phyloP scores from a whole-genome alignment of 2,113 vertebrate genomes.

The chimpanzee (Pan troglodytes) region DNA sequence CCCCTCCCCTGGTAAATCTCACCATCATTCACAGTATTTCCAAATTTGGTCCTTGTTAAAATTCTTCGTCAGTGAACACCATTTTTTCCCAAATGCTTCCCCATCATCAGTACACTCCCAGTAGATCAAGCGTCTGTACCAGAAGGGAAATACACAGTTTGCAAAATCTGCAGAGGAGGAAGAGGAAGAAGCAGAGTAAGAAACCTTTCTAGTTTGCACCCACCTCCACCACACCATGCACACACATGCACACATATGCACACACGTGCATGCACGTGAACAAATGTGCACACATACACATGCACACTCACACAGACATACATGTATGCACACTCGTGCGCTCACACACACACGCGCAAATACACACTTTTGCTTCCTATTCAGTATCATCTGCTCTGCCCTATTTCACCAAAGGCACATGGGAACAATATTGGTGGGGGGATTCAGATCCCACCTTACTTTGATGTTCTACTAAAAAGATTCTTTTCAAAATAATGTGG shows the following conservation, averaged over 20 bases:
- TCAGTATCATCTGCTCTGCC: not conserved
- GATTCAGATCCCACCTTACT: not conserved
- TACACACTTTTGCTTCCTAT: not conserved
- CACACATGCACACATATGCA: not conserved
- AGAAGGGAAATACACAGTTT: conserved; percentile 63
- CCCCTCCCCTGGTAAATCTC: not conserved
- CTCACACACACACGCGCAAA: not conserved
- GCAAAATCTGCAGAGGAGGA: conserved; percentile 49
- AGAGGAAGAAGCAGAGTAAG: not conserved
- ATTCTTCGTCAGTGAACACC: conserved; percentile 68
- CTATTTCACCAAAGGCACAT: not conserved
- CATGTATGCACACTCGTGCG: too few species aligned
- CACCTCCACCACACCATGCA: not conserved
- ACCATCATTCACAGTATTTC: conserved; percentile 31
- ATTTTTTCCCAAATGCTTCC: not conserved
- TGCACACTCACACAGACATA: not conserved
- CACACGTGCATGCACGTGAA: too few species aligned
- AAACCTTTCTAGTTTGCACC: not conserved
- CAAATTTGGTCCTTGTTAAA: conserved; percentile 53
- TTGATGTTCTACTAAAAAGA: not conserved
- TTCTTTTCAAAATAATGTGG: not conserved
- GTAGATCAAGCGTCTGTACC: conserved; percentile 58
- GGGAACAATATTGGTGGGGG: too few species aligned
- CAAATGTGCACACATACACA: too few species aligned
- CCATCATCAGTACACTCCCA: conserved; percentile 11